phyloP scores from a whole-genome alignment of 2,797 vertebrate genomes.

The Clamator glandarius region DNA sequence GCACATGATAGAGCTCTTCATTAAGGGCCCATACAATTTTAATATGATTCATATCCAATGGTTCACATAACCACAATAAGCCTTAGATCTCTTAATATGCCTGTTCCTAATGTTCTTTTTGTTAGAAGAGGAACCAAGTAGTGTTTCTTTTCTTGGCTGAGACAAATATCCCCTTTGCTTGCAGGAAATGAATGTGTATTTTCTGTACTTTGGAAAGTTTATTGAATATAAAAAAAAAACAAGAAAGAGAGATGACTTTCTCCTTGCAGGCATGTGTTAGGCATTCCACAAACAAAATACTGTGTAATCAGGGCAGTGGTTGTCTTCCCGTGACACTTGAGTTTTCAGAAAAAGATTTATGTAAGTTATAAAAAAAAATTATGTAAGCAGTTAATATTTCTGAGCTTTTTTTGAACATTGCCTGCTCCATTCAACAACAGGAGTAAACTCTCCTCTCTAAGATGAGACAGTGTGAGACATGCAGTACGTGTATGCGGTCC shows the following conservation, averaged over 20 bases:
- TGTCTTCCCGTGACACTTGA: constrained; percentile 27
- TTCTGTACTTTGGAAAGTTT: constrained; percentile 62
- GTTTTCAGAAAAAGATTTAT: constrained; percentile 58
- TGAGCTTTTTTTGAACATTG: constrained; percentile 11
- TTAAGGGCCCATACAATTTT: constrained; percentile 60
- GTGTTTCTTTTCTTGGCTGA: constrained; percentile 70
- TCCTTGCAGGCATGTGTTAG: constrained; percentile 48
- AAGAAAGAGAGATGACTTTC: constrained; percentile 19
- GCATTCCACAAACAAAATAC: constrained; percentile 55
- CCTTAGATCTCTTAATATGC: constrained; percentile 69
- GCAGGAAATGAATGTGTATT: constrained; percentile 70
- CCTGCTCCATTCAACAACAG: constrained; percentile 21
- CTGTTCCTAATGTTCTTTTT: constrained; percentile 69
- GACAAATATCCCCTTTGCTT: constrained; percentile 44
- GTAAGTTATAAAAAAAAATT: constrained; percentile 47
- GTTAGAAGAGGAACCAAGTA: constrained; percentile 61
- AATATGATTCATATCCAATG: constrained; percentile 67
- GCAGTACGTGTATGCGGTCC: constrained; percentile 36
- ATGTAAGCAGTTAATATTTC: constrained; percentile 46
- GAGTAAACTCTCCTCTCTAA: background rate
- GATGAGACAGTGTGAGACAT: constrained; percentile 8
- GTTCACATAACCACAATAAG: constrained; percentile 68
- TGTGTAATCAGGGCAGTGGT: constrained; percentile 46
- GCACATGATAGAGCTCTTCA: constrained; percentile 46
- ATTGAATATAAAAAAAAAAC: constrained; percentile 15